phyloP scores from a whole-genome alignment of 2,888 invertebrate species.

The Lamellibrachia satsuma region DNA sequence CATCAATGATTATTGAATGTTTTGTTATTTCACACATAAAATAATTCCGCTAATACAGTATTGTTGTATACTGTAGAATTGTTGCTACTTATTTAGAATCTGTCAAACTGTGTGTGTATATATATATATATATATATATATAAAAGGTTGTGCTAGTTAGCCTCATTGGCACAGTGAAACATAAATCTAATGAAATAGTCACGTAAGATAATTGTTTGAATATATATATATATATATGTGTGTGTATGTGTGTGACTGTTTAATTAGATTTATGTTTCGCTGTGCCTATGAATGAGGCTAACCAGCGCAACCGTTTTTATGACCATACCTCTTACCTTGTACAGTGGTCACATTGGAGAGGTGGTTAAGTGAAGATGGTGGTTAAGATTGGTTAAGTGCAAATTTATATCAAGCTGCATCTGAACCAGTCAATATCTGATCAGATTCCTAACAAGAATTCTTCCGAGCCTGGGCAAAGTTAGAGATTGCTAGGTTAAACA shows the following conservation, averaged over 20 bases:
- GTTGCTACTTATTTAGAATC: not conserved
- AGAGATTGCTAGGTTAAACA: not conserved
- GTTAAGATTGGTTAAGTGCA: not conserved
- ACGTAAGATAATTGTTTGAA: too few relatives aligned
- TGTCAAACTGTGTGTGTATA: not conserved
- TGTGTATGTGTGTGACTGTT: too few relatives aligned
- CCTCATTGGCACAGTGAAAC: too few relatives aligned
- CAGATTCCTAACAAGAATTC: not conserved
- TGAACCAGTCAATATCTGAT: not conserved
- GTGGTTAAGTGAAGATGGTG: not conserved
- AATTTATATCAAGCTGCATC: not conserved
- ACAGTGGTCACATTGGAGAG: not conserved
- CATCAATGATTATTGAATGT: not conserved
- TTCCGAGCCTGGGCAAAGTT: not conserved
- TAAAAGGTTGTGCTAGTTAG: too few relatives aligned
- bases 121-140: too few relatives aligned
- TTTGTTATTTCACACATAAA: not conserved
- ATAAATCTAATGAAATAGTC: too few relatives aligned
- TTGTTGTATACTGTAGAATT: not conserved
- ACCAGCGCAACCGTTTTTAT: not conserved
- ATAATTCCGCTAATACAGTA: not conserved
- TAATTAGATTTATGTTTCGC: too few relatives aligned
- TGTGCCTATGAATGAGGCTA: too few relatives aligned
- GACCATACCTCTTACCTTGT: not conserved
- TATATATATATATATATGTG: too few relatives aligned